Percentiles rank a stretch among this genome's conserved stretches.
phyloP scores from a whole-genome alignment of 2,888 invertebrate genomes.

The Noctua comes region DNA sequence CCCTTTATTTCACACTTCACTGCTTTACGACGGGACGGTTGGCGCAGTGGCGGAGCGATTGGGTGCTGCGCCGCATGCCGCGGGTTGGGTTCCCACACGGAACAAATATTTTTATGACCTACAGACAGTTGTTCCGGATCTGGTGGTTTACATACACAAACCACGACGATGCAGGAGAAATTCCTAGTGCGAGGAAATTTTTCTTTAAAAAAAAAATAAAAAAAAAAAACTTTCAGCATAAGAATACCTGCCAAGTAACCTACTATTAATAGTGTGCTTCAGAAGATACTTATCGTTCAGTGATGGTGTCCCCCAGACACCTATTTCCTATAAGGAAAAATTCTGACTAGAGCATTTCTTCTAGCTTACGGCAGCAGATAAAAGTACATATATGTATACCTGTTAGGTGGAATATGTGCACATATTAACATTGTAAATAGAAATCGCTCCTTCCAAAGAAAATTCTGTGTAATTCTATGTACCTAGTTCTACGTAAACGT shows the following conservation, averaged over 20 bases:
- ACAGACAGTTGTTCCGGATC: no score
- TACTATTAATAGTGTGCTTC: constrained; percentile 6
- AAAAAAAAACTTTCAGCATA: neutral
- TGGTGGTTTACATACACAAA: no score
- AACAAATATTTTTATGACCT: no score
- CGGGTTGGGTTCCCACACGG: no score
- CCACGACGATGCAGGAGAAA: no score
- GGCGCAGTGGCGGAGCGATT: no score
- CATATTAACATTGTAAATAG: constrained; percentile 3
- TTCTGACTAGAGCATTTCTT: neutral
- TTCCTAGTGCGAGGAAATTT: no score
- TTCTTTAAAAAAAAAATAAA: no score
- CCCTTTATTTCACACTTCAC: no score
- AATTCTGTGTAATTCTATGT: constrained; percentile 24
- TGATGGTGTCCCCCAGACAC: neutral
- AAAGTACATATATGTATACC: neutral
- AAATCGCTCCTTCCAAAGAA: neutral
- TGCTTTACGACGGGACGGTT: no score
- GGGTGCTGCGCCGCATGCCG: no score
- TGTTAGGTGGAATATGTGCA: neutral
- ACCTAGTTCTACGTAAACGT: neutral
- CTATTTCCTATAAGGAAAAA: neutral
- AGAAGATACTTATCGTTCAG: constrained; percentile 3
- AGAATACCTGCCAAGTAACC: neutral
- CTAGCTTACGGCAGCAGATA: neutral